Conservation (phyloP, 2,113 vertebrate genomes). For the Procavia capensis region DNA sequence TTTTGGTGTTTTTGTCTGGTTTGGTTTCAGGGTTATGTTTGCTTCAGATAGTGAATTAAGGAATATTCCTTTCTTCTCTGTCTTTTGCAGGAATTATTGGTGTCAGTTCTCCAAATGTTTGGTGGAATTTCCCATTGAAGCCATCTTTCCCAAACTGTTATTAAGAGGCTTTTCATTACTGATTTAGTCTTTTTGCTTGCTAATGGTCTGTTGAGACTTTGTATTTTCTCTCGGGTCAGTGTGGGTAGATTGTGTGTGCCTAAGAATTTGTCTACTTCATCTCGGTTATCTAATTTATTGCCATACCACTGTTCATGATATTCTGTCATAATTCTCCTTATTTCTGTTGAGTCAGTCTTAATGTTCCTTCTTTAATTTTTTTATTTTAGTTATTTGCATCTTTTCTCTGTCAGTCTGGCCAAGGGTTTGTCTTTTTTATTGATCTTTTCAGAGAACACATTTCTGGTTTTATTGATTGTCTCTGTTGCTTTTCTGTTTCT, state of each 20-base stretch:
- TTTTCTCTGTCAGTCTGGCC: background rate
- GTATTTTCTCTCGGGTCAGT: too few relatives aligned
- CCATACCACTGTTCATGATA: background rate
- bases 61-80: background rate
- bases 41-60: background rate
- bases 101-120: background rate
- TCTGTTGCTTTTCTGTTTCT: background rate
- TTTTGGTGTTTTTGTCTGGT: background rate
- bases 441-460: background rate
- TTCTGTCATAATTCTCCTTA: background rate
- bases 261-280: background rate
- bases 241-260: too few relatives aligned
- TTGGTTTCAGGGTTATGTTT: background rate
- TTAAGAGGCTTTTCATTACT: too few relatives aligned
- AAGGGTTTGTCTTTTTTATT: background rate
- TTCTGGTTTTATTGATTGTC: background rate
- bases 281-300: background rate
- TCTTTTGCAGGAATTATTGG: background rate
- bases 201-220: too few relatives aligned
- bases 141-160: too few relatives aligned
- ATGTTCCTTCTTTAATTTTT: background rate
- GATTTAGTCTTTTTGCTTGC: too few relatives aligned
- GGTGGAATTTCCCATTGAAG: too few relatives aligned
- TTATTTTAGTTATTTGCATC: background rate
- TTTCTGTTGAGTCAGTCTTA: background rate